Evolutionary conservation across 2,797 vertebrate species (phyloP).

Genomic region (Lerista edwardsae): DNA sequence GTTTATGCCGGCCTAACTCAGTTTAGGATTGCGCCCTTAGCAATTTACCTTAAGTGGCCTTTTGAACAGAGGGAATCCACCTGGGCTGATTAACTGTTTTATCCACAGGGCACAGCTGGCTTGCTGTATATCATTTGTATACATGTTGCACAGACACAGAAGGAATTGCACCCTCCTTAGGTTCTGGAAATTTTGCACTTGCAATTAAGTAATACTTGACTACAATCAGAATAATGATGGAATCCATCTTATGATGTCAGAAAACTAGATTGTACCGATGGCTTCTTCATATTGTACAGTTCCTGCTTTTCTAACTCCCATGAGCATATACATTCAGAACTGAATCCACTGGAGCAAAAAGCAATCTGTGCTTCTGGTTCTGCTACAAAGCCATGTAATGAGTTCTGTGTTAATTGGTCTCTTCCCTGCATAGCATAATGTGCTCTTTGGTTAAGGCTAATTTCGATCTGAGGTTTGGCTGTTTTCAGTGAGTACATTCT

Average conservation of each 20-base stretch:
- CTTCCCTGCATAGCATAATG: accelerated
- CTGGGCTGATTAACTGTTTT: not conserved
- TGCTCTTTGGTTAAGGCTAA: not conserved
- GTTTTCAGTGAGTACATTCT: slow-evolving; percentile 23
- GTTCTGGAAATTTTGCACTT: not conserved
- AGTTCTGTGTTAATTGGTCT: not conserved
- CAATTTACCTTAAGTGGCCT: not conserved
- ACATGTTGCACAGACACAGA: not conserved
- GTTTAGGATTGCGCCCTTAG: no score
- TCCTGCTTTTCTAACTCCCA: not conserved
- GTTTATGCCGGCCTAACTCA: no score
- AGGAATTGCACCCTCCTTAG: not conserved
- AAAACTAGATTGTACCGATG: not conserved
- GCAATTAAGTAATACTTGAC: not conserved
- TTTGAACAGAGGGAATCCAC: not conserved
- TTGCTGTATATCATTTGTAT: not conserved
- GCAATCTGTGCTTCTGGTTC: not conserved
- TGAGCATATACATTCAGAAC: not conserved
- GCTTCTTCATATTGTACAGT: not conserved
- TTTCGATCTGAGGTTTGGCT: not conserved
- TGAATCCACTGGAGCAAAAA: not conserved
- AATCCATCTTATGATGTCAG: not conserved
- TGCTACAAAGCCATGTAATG: not conserved
- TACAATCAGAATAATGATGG: not conserved
- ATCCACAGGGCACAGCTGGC: not conserved